Conservation (phyloP, 2,888 invertebrate species). For the Dorcus parallelipipedus region DNA sequence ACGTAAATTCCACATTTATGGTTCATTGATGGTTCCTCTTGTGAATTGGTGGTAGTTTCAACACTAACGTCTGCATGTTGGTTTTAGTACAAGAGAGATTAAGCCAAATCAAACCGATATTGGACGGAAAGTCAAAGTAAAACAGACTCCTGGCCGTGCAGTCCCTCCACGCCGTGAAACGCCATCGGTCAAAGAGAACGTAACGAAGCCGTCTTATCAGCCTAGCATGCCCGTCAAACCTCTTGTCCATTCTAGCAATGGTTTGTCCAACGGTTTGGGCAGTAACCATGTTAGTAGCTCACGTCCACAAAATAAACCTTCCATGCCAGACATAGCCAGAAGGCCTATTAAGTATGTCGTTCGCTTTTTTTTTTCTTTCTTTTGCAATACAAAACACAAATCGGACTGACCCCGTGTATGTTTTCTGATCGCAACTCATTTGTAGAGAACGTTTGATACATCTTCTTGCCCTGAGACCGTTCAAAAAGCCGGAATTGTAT, state of each 20-base stretch:
- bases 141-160: constrained; percentile 44
- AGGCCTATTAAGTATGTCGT: constrained; percentile 51
- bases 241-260: constrained; percentile 31
- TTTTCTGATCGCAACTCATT: constrained; percentile 38
- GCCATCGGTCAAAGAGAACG: constrained; percentile 40
- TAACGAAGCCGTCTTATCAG: constrained; percentile 43
- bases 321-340: constrained; percentile 65
- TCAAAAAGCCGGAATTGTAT: constrained; percentile 89
- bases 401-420: background rate
- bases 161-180: constrained; percentile 36
- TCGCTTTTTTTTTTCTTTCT: too few species aligned
- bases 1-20: too few species aligned
- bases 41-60: too few species aligned
- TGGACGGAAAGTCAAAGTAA: constrained; percentile 82
- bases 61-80: too few species aligned
- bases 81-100: constrained; percentile 84
- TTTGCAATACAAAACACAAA: too few species aligned
- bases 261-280: constrained; percentile 40
- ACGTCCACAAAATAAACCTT: constrained; percentile 49
- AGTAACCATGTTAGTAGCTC: constrained; percentile 48
- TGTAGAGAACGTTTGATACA: constrained; percentile 91
- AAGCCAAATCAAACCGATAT: constrained; percentile 88
- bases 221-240: constrained; percentile 37
- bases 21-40: too few species aligned
- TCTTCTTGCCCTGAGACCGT: constrained; percentile 86